These are phyloP conservation scores for Periophthalmus modestus DNA, from an alignment of 2,113 vertebrate genomes.

Conservation along the genomic window DNA sequence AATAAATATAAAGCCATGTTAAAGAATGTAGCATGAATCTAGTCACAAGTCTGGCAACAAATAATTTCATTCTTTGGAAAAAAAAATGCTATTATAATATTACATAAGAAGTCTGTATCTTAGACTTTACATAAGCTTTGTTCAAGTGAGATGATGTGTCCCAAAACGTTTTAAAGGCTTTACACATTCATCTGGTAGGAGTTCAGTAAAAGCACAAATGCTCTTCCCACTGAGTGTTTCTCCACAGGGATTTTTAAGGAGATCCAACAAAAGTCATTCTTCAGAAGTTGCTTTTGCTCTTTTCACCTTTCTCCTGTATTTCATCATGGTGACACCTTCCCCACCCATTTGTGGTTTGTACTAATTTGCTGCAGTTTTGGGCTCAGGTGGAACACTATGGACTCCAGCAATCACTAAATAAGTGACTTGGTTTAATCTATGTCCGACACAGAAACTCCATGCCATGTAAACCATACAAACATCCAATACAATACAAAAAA, in stretches of 20 bases:
- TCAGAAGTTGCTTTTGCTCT: not conserved
- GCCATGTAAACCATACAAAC: too few relatives aligned
- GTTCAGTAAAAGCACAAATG: not conserved
- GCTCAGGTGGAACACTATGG: not conserved
- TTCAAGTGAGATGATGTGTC: not conserved
- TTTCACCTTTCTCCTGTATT: not conserved
- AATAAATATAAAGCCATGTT: not conserved
- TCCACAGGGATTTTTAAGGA: not conserved
- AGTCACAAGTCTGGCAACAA: not conserved
- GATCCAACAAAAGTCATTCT: slow-evolving; percentile 8
- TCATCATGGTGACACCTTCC: not conserved
- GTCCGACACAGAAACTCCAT: too few relatives aligned
- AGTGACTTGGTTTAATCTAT: too few relatives aligned
- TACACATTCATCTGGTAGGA: not conserved
- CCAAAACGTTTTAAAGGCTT: not conserved
- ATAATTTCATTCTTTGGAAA: not conserved
- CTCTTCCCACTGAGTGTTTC: not conserved
- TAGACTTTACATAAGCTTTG: not conserved
- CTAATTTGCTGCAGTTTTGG: not conserved
- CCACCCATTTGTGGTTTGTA: not conserved
- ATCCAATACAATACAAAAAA: too few relatives aligned
- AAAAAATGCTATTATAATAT: not conserved
- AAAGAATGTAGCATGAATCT: not conserved
- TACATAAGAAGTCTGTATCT: not conserved
- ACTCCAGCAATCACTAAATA: too few relatives aligned